phyloP scores from a whole-genome alignment of 2,797 vertebrate genomes.

The Siniperca obscura region DNA sequence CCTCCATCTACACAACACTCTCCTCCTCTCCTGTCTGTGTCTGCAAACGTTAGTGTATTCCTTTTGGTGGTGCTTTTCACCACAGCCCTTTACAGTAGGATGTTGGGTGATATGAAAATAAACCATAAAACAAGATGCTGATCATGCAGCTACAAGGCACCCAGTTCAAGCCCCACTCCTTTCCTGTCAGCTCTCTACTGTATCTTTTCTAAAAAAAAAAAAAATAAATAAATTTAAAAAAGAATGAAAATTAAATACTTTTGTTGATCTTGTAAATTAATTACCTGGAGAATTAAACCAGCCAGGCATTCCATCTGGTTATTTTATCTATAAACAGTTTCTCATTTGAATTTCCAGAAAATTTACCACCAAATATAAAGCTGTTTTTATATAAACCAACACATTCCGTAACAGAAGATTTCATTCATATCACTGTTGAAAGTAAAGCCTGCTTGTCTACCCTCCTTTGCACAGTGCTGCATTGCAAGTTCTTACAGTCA shows the following conservation, averaged over 20 bases:
- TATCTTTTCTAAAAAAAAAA: neutral
- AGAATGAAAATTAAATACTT: too few relatives aligned
- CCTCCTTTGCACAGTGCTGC: too few relatives aligned
- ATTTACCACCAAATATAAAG: too few relatives aligned
- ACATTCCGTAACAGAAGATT: neutral
- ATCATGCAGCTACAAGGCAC: neutral
- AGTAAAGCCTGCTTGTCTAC: neutral
- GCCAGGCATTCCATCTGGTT: too few relatives aligned
- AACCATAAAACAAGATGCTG: neutral
- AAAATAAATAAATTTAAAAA: neutral
- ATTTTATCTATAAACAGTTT: neutral
- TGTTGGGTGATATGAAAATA: neutral
- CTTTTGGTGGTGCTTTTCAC: neutral
- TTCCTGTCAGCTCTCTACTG: neutral
- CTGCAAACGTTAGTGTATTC: neutral
- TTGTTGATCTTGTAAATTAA: too few relatives aligned
- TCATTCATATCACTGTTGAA: neutral
- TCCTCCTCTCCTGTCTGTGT: neutral
- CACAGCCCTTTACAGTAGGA: neutral
- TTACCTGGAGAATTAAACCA: too few relatives aligned
- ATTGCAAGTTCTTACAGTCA: neutral
- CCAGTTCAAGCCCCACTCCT: neutral
- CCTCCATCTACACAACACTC: neutral
- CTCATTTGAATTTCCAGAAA: neutral
- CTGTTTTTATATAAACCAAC: too few relatives aligned